phyloP scores from a whole-genome alignment of 2,797 vertebrate genomes.

The Scleropages formosus region DNA sequence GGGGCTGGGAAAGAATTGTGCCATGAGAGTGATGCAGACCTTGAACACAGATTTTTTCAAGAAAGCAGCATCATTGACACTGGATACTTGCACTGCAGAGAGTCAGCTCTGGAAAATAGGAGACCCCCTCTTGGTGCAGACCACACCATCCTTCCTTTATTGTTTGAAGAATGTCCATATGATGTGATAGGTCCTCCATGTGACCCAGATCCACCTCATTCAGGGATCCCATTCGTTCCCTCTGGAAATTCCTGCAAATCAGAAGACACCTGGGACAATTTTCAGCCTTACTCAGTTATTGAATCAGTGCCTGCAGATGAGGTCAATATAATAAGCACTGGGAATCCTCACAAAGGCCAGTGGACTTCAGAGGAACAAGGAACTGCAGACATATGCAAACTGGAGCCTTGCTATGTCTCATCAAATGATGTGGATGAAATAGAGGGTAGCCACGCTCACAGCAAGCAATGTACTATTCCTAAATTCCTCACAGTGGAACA shows the following conservation, averaged over 20 bases:
- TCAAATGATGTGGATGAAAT: slow-evolving; percentile 64
- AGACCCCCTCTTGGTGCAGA: slow-evolving; percentile 57
- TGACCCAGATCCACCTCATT: slow-evolving; percentile 58
- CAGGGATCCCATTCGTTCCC: slow-evolving; percentile 71
- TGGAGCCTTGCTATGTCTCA: slow-evolving; percentile 69
- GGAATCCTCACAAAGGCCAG: slow-evolving; percentile 55
- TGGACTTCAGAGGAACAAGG: slow-evolving; percentile 43
- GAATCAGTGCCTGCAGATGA: slow-evolving; percentile 59
- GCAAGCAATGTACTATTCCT: slow-evolving; percentile 39
- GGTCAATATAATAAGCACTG: slow-evolving; percentile 61
- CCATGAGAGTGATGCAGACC: slow-evolving; percentile 38
- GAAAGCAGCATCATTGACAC: slow-evolving; percentile 40
- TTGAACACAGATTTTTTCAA: slow-evolving; percentile 35
- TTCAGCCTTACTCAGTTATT: slow-evolving; percentile 73
- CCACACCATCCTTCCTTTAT: slow-evolving; percentile 59
- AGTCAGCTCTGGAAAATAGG: slow-evolving; percentile 38
- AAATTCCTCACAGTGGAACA: slow-evolving; percentile 39
- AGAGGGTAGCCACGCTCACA: slow-evolving; percentile 54
- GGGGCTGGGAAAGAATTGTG: slow-evolving; percentile 43
- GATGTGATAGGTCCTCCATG: slow-evolving; percentile 70
- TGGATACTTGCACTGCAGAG: slow-evolving; percentile 40
- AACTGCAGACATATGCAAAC: slow-evolving; percentile 48
- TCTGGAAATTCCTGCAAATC: slow-evolving; percentile 70
- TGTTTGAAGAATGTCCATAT: slow-evolving; percentile 67
- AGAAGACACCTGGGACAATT: slow-evolving; percentile 68